Base-by-base conservation (phyloP, 2,113 vertebrate genomes). In the Coregonus clupeaformis region DNA sequence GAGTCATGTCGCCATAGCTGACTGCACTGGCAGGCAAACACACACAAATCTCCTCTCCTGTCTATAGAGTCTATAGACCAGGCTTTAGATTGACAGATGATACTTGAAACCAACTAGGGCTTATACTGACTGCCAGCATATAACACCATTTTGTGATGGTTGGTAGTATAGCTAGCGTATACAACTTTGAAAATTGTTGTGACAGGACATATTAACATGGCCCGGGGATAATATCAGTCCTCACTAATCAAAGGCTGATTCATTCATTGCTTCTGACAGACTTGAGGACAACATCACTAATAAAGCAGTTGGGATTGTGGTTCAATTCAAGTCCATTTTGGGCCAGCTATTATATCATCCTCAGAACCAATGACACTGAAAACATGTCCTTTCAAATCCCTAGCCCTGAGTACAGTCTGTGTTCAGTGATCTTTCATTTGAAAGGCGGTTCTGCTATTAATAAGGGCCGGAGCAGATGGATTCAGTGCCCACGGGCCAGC, bases 331-430 rank as follows among this genome's bases (percentile, higher is more conserved):
- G 16, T 55, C 16, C n/a, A 22, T 20, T 59, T 14, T 16, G 47
- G 57, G 18, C n/a, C n/a, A 22, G 57, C 57, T 9, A 60, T 60
- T 60, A 16, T 22, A 16, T 22, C n/a, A 22, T 60, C 63, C 13
- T 14, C 14, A 14, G 25, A 24, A 24, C 24, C 12, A 6, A 27
- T 27, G 11, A 29, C 63, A 27, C 11, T 14, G 25, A 65, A 65
- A 65, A 18, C 25, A 65, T 65, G 63, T 65, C 22, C 25, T 65
- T 65, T 65, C 25, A 27, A 65, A 29, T 65, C 63, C 63, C 63
- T 65, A 24, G n/a, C n/a, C 24, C 12, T 27, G 11, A 65, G 63
- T 25, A 14, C 7, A 4, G 2, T 5, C 63, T 65, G 22, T 65
- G 63, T 24, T 65, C 63, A 27, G 24, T 65, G 63, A 65, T 29